Percentiles rank a stretch among this genome's conserved stretches.
phyloP scores from a whole-genome alignment of 1,140 invertebrate species.

The Palaemon carinicauda region DNA sequence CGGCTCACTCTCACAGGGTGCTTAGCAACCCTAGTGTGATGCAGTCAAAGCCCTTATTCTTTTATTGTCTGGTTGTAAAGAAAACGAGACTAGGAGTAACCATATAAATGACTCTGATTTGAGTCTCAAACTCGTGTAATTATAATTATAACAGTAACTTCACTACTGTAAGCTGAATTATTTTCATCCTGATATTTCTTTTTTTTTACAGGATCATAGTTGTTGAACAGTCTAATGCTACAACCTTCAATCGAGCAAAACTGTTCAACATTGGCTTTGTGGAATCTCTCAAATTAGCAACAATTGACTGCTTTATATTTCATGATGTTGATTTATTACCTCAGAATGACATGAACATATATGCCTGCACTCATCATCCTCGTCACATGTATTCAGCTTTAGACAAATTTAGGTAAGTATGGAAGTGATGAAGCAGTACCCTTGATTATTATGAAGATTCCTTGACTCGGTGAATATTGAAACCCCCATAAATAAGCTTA shows the following conservation, averaged over 20 bases:
- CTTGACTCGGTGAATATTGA: not conserved
- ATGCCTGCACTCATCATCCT: constrained; percentile 79
- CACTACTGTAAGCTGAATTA: not conserved
- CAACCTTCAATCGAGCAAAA: constrained; percentile 91
- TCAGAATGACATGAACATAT: constrained; percentile 87
- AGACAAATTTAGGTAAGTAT: constrained; percentile 75
- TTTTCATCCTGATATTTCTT: not conserved
- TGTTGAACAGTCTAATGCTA: constrained; percentile 82
- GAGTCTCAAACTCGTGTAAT: too few relatives aligned
- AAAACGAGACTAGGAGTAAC: too few relatives aligned
- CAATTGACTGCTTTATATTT: constrained; percentile 85
- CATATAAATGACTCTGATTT: too few relatives aligned
- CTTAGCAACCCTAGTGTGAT: too few relatives aligned
- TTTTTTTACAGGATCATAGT: constrained; percentile 77
- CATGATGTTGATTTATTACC: constrained; percentile 96
- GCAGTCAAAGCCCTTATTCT: too few relatives aligned
- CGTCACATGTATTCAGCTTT: constrained; percentile 96
- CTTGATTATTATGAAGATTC: not conserved
- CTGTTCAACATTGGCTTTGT: constrained; percentile 91
- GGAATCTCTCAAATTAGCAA: constrained; percentile 71
- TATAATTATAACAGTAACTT: too few relatives aligned
- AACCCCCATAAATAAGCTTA: too few relatives aligned
- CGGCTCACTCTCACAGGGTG: too few relatives aligned
- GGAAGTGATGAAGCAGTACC: too few relatives aligned
- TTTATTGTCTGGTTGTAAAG: too few relatives aligned